These are phyloP conservation scores for Clavelina lepadiformis DNA, from an alignment of 23 tunicate species.

Conservation along the genomic window DNA sequence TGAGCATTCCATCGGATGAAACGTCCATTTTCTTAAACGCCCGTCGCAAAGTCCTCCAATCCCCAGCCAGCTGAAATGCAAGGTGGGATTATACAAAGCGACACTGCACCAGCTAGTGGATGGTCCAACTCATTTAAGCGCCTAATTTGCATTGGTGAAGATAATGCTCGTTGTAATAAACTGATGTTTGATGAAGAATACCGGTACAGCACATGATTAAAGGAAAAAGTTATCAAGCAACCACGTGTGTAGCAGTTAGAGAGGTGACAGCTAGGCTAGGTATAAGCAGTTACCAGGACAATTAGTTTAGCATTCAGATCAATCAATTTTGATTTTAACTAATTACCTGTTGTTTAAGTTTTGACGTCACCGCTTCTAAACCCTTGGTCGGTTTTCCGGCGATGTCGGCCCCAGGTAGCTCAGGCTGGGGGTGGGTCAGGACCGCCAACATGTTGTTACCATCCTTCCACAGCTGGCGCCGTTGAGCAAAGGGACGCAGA, in stretches of 20 bases:
- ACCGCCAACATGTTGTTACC: constrained; percentile 84
- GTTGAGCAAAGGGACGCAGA: constrained; percentile 94
- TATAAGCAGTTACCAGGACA: not conserved
- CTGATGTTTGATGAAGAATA: too few relatives aligned
- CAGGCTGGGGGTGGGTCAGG: constrained; percentile 70
- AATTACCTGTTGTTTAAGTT: constrained; percentile 66
- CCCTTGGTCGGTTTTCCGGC: constrained; percentile 68
- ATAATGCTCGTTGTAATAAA: too few relatives aligned
- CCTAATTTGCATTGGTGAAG: too few relatives aligned
- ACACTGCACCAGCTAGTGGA: too few relatives aligned
- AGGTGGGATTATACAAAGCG: too few relatives aligned
- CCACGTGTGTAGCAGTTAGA: too few relatives aligned
- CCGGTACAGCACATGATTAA: too few relatives aligned
- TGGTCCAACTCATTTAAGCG: too few relatives aligned
- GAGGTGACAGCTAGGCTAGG: too few relatives aligned
- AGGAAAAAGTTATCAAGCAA: too few relatives aligned
- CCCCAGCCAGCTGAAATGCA: constrained; percentile 72
- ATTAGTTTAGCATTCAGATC: not conserved
- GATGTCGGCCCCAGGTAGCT: constrained; percentile 42
- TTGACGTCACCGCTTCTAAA: constrained; percentile 63
- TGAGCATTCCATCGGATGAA: constrained; percentile 82
- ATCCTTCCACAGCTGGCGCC: constrained; percentile 70
- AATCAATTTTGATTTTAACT: not conserved
- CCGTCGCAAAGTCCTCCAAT: constrained; percentile 82
- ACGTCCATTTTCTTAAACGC: constrained; percentile 95